Base-by-base conservation (phyloP, 2,113 vertebrate species). In the Pavo muticus region DNA sequence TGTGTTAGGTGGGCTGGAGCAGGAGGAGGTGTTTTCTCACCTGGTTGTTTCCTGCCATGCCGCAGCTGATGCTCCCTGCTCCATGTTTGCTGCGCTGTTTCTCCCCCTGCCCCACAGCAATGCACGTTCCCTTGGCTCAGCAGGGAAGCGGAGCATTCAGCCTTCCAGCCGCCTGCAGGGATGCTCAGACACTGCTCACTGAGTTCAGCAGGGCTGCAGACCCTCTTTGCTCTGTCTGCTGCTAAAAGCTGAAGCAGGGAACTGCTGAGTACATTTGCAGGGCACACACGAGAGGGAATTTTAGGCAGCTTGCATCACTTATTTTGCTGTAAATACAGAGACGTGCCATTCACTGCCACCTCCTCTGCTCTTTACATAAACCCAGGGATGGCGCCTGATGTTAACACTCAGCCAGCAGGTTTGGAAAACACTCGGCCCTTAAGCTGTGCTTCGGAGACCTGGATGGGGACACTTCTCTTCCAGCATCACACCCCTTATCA, bases 401-500 rank as follows among this genome's bases (percentile, higher is more conserved):
- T 60, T 48, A 60, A 24, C 84, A 71, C 85, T 93, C 88, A 93
- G 61, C 63, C 42, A 72, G 71, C 75, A 89, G 39, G 27, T 64
- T 8, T 76, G 80, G 61, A 25, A 87, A 60, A 50, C 4, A 13
- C n/a, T 35, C 8, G 5, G 8, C 54, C 23, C 57, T 82, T 60
- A 35, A 84, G 50, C 48, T 9, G 6, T 56, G 61, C 42, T 73
- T 67, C 76, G 61, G 75, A 60, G 63, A 45, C 32, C n/a, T 71
- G 56, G 30, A 24, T 29, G 23, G 21, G 30, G 44, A 10, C 42
- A 89, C 21, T 2, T 48, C 47, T 85, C 29, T 42, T 85, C 29
- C 18, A 47, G 23, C 61, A n/a, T 40, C 68, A 54, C 45, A 35
- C 57, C 39, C 44, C 84, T 37, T 73, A 35, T 47, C 94, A 67